Base-by-base conservation (phyloP, 2,113 vertebrate species). In the Melanostigma gelatinosum region DNA sequence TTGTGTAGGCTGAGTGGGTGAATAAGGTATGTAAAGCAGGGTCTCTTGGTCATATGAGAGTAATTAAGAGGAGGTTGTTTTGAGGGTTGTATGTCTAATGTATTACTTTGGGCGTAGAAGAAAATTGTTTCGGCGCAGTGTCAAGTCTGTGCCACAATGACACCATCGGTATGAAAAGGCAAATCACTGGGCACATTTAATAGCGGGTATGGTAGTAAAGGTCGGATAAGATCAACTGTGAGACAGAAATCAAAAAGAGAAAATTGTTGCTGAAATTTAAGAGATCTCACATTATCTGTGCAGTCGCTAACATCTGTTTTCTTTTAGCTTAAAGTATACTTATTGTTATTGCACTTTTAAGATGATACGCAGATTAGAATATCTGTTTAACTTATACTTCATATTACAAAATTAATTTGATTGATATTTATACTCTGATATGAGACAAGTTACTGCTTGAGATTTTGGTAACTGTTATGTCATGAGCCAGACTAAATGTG, bases 1-100 rank as follows among this genome's bases (percentile, higher is more conserved):
- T 27, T 0, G 46, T 77, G 85, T 85, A 36, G 79, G 89, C 54
- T n/a, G 80, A 75, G 88, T 86, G 82, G 80, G 89, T 38, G 80
- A 82, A 55, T 62, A 44, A 72, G 55, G 64, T 71, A 76, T 79
- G 69, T 70, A 88, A 77, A 85, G 68, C 57, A 69, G 67, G 64
- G 54, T 69, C 63, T 72, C 18, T 73, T 76, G 74, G 79, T 88
- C 85, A 85, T 63, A 50, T 55, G 60, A 83, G 74, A 55, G 24
- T 13, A 78, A 80, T 50, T 75, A 81, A 83, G 73, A 77, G 54
- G 62, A 67, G n/a, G 2, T 65, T 65, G 72, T 82, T 72, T 66
- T 70, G 13, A 58, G 48, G 50, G 44, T 61, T 52, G 79, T 82
- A 79, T 27, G 72, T 84, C 75, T 79, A 79, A 82, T 83, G 72